These are phyloP conservation scores for Drosophila quinaria DNA, from an alignment of 2,888 invertebrate species.

Conservation along the genomic window DNA sequence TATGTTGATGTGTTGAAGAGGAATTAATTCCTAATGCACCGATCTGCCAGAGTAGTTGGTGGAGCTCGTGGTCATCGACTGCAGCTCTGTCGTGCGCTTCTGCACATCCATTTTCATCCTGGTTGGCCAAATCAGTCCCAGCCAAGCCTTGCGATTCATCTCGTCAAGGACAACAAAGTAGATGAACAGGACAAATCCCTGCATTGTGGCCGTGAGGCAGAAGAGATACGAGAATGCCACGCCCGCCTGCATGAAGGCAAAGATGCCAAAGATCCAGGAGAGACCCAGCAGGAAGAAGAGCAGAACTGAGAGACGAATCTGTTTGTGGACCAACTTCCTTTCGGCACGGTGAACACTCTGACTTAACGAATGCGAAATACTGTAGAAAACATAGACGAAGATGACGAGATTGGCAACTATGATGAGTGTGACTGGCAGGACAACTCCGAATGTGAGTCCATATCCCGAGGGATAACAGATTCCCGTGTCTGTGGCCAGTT, in stretches of 20 bases:
- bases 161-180: conserved; percentile 88
- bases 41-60: conserved; percentile 27
- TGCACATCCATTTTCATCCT: conserved; percentile 38
- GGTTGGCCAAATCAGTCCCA: conserved; percentile 46
- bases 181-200: conserved; percentile 88
- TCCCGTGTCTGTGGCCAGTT: conserved; percentile 64
- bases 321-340: conserved; percentile 84
- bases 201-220: conserved; percentile 88
- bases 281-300: conserved; percentile 88
- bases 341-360: conserved; percentile 81
- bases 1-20: background rate
- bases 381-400: conserved; percentile 86
- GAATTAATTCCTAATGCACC: background rate
- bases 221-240: conserved; percentile 88
- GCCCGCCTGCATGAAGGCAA: conserved; percentile 86
- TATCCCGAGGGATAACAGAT: conserved; percentile 88
- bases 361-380: conserved; percentile 84
- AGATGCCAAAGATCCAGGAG: conserved; percentile 88
- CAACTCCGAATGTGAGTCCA: conserved; percentile 86
- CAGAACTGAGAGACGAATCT: conserved; percentile 87
- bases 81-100: conserved; percentile 46
- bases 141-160: conserved; percentile 81
- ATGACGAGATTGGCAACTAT: conserved; percentile 87
- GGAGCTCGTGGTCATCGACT: conserved; percentile 52
- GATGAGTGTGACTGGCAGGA: conserved; percentile 87